These are phyloP conservation scores for Mnemiopsis leidyi DNA, from an alignment of 37 sponge, comb jelly and placozoan species.

Conservation along the genomic window DNA sequence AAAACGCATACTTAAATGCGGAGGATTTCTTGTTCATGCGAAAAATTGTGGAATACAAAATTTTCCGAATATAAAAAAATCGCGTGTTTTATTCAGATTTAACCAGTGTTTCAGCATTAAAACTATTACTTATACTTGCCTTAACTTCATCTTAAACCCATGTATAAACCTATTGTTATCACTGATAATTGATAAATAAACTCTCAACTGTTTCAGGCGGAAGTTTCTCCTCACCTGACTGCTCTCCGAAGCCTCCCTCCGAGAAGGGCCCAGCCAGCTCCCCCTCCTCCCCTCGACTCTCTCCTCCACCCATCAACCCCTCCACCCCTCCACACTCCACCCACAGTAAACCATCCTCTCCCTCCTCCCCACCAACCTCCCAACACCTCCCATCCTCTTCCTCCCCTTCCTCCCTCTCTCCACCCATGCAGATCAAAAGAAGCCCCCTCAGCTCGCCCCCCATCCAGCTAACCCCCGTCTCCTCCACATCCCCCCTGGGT, in stretches of 20 bases:
- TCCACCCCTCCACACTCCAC: neutral
- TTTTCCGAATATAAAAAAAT: too few relatives aligned
- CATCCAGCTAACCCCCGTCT: neutral
- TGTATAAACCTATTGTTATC: too few relatives aligned
- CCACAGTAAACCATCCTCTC: neutral
- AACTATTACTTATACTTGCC: too few relatives aligned
- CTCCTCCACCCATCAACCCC: neutral
- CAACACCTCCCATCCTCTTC: neutral
- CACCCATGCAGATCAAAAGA: constrained; percentile 10
- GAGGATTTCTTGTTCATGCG: neutral
- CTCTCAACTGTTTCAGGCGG: too few relatives aligned
- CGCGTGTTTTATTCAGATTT: too few relatives aligned
- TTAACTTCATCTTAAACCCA: too few relatives aligned
- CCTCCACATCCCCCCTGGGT: neutral
- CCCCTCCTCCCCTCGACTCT: neutral
- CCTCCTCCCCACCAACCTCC: neutral
- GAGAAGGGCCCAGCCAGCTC: constrained; percentile 2
- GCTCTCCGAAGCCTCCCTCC: constrained; percentile 23
- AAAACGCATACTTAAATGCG: too few relatives aligned
- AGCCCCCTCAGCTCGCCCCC: neutral
- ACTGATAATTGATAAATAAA: too few relatives aligned
- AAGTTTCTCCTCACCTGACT: constrained; percentile 58
- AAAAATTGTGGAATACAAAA: too few relatives aligned
- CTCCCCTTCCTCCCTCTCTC: constrained; percentile 30
- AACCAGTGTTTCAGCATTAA: too few relatives aligned